Evolutionary conservation across 2,113 vertebrate genomes (phyloP).

Genomic region (Nothocercus julius): DNA sequence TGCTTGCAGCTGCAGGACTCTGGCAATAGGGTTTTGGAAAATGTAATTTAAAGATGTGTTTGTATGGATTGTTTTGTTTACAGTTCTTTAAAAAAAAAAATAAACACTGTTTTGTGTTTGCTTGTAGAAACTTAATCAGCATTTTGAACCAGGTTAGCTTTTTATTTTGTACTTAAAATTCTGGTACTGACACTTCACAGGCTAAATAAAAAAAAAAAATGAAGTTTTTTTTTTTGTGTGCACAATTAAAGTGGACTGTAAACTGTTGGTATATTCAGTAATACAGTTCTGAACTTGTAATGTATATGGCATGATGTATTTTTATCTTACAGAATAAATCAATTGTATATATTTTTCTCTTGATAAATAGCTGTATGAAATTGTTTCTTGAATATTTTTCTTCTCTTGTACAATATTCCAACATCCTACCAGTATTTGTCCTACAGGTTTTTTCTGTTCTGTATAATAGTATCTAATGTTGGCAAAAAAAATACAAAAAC

Average conservation of each 20-base stretch:
- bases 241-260: slow-evolving; percentile 92
- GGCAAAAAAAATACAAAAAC: slow-evolving; percentile 75
- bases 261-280: slow-evolving; percentile 82
- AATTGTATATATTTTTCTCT: slow-evolving; percentile 99
- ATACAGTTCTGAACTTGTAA: slow-evolving; percentile 91
- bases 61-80: slow-evolving; percentile 89
- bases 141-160: slow-evolving; percentile 83
- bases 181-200: slow-evolving; percentile 90
- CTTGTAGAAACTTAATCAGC: slow-evolving; percentile 83
- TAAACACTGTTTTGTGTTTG: slow-evolving; percentile 86
- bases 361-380: slow-evolving; percentile 99
- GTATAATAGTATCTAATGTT: slow-evolving; percentile 93
- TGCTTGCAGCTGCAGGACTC: slow-evolving; percentile 80
- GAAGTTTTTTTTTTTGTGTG: slow-evolving; percentile 87
- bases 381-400: slow-evolving; percentile 99
- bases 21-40: slow-evolving; percentile 78
- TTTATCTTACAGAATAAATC: slow-evolving; percentile 98
- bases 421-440: slow-evolving; percentile 98
- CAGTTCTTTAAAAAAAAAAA: slow-evolving; percentile 83
- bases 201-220: slow-evolving; percentile 82
- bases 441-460: slow-evolving; percentile 89
- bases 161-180: slow-evolving; percentile 84
- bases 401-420: slow-evolving; percentile 95
- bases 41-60: slow-evolving; percentile 84
- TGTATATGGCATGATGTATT: slow-evolving; percentile 99